Evolutionary conservation across 1,140 invertebrate genomes (phyloP).

Genomic region (Psix sp.): DNA sequence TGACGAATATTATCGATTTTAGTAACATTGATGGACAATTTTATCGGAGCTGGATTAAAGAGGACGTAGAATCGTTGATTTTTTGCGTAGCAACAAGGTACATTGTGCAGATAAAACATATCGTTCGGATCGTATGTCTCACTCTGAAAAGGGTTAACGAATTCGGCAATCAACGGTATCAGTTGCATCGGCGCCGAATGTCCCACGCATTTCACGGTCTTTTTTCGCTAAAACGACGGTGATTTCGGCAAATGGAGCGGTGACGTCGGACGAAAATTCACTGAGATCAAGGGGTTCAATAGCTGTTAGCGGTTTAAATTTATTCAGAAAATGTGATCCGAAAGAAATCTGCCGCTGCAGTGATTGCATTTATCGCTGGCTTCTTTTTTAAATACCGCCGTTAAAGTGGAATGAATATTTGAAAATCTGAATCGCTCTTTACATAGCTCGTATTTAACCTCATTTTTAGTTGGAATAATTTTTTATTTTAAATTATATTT

Average conservation of each 20-base stretch:
- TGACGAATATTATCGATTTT: slow-evolving; percentile 48
- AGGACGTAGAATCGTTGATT: slow-evolving; percentile 48
- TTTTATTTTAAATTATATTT: too few relatives aligned
- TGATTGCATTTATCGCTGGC: slow-evolving; percentile 21
- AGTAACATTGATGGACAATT: slow-evolving; percentile 26
- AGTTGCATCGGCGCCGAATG: slow-evolving; percentile 59
- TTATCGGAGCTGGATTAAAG: slow-evolving; percentile 43
- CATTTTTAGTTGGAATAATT: too few relatives aligned
- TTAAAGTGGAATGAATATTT: neutral
- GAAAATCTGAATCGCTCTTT: slow-evolving; percentile 9
- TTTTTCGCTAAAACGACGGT: slow-evolving; percentile 42
- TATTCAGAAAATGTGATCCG: slow-evolving; percentile 38
- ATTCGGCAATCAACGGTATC: slow-evolving; percentile 70
- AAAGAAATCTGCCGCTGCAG: slow-evolving; percentile 23
- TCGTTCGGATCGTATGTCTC: slow-evolving; percentile 47
- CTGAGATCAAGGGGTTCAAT: slow-evolving; percentile 36
- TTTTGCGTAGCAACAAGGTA: slow-evolving; percentile 44
- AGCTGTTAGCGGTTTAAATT: slow-evolving; percentile 35
- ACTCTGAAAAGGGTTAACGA: slow-evolving; percentile 65
- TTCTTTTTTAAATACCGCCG: slow-evolving; percentile 1
- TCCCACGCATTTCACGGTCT: slow-evolving; percentile 43
- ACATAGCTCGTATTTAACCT: neutral
- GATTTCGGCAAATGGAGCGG: slow-evolving; percentile 56
- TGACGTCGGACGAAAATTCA: slow-evolving; percentile 49
- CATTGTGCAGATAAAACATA: slow-evolving; percentile 54